phyloP scores from a whole-genome alignment of 2,888 invertebrate genomes.

The Loripinus fragilis region DNA sequence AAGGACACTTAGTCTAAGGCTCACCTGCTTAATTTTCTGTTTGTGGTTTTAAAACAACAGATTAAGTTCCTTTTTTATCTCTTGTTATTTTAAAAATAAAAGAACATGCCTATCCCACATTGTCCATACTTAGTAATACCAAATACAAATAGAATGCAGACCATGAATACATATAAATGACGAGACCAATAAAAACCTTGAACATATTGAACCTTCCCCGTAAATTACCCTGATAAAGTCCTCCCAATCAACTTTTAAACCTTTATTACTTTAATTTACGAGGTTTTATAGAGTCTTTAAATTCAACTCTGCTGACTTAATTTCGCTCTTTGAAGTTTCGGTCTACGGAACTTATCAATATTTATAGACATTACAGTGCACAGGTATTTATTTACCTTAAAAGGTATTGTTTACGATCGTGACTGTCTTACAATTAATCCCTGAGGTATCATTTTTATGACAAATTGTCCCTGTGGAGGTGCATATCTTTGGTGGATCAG shows the following conservation, averaged over 20 bases:
- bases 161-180: too few relatives aligned
- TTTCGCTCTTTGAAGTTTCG: conserved; percentile 3
- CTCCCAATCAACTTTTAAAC: conserved; percentile 5
- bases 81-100: too few relatives aligned
- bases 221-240: conserved; percentile 3
- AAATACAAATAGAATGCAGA: too few relatives aligned
- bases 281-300: background rate
- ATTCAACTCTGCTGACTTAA: conserved; percentile 12
- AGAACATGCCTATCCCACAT: too few relatives aligned
- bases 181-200: background rate
- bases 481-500: background rate
- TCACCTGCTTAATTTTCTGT: too few relatives aligned
- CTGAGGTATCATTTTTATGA: conserved; percentile 6
- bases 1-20: too few relatives aligned
- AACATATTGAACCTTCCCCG: background rate
- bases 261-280: conserved; percentile 4
- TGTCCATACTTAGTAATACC: too few relatives aligned
- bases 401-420: conserved; percentile 12
- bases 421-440: conserved; percentile 4
- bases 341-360: background rate
- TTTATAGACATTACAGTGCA: conserved; percentile 2
- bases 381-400: conserved; percentile 19
- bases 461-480: background rate
- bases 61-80: too few relatives aligned
- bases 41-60: too few relatives aligned